phyloP scores from a whole-genome alignment of 2,888 invertebrate genomes.

The Thecocarcelia acutangulata region DNA sequence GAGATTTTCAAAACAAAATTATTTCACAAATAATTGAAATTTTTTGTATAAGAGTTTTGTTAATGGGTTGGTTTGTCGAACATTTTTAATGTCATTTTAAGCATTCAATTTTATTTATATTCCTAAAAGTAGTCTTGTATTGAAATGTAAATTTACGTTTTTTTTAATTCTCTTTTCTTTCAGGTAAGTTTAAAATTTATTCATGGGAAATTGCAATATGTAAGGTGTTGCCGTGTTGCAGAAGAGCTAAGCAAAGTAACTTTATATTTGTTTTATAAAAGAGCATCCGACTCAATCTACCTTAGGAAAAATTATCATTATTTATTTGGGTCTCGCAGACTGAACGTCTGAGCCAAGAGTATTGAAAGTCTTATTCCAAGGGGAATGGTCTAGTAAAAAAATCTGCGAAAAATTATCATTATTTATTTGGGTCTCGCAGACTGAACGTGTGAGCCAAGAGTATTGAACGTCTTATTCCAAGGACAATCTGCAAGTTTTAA shows the following conservation, averaged over 20 bases:
- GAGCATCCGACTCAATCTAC: too few species aligned
- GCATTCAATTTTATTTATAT: constrained; percentile 47
- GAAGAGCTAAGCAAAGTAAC: not conserved
- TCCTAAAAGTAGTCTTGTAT: not conserved
- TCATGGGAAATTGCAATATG: not conserved
- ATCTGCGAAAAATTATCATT: too few species aligned
- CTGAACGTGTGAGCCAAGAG: too few species aligned
- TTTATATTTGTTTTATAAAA: too few species aligned
- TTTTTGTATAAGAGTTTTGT: constrained; percentile 28
- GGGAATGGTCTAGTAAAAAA: too few species aligned
- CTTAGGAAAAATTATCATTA: too few species aligned
- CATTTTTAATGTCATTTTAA: constrained; percentile 6
- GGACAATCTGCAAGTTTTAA: too few species aligned
- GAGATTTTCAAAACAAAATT: constrained; percentile 27
- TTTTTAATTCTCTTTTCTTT: constrained; percentile 16
- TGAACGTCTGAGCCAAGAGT: too few species aligned
- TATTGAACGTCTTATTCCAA: too few species aligned
- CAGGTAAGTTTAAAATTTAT: constrained; percentile 37
- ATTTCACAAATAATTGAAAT: constrained; percentile 59
- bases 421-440: too few species aligned
- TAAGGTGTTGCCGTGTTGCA: not conserved
- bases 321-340: too few species aligned
- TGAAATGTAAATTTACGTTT: constrained; percentile 58
- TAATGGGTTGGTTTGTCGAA: constrained; percentile 32
- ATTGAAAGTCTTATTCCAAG: too few species aligned